Evolutionary conservation across 2,888 invertebrate genomes (phyloP).

Genomic region (Glomeris marginata): DNA sequence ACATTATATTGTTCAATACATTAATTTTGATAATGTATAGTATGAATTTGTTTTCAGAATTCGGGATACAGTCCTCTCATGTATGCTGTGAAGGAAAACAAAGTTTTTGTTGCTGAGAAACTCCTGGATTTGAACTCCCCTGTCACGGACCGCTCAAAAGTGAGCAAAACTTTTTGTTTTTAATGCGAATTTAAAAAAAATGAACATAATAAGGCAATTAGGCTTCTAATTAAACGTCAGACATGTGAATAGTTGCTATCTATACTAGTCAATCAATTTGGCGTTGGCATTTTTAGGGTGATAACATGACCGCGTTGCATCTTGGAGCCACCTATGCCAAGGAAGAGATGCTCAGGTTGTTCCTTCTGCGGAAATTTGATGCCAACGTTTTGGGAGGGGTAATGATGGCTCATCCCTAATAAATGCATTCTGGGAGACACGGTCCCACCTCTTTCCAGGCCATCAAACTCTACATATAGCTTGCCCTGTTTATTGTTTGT

Average conservation of each 20-base stretch:
- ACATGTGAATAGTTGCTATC: no score
- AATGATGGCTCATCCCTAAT: constrained; percentile 30
- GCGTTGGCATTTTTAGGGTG: constrained; percentile 43
- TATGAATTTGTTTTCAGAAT: constrained; percentile 44
- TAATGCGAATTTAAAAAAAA: no score
- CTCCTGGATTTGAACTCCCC: constrained; percentile 86
- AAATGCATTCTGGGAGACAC: no score
- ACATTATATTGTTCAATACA: not conserved
- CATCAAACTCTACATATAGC: constrained; percentile 3
- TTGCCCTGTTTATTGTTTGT: no score
- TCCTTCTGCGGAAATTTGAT: constrained; percentile 79
- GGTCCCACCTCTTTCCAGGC: no score
- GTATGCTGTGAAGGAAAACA: constrained; percentile 91
- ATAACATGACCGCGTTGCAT: constrained; percentile 89
- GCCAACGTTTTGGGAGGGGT: constrained; percentile 87
- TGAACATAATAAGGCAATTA: no score
- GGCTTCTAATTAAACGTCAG: no score
- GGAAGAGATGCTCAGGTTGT: constrained; percentile 83
- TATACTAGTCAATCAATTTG: no score
- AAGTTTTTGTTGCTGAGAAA: constrained; percentile 74
- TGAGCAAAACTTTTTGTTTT: no score
- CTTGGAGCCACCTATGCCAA: constrained; percentile 87
- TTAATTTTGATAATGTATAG: constrained; percentile 13
- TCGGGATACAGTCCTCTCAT: constrained; percentile 91
- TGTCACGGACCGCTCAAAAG: constrained; percentile 78